Evolutionary conservation across 2,113 vertebrate genomes (phyloP).

Genomic region (Phoxinus phoxinus): DNA sequence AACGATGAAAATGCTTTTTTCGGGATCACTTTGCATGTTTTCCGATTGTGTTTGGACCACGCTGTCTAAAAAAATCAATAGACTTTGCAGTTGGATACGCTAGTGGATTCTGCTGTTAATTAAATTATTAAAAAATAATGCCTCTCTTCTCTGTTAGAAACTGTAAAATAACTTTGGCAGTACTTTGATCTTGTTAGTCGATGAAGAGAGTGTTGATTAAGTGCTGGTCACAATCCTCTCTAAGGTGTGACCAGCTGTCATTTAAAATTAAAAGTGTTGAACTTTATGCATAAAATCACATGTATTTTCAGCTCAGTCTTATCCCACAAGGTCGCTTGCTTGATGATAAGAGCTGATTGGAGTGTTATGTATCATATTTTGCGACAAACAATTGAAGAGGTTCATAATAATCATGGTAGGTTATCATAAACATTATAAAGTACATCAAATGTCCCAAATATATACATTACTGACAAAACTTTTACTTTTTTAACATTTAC

Average conservation of each 20-base stretch:
- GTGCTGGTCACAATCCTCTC: slow-evolving; percentile 4
- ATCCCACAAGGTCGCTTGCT: neutral
- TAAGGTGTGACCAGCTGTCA: slow-evolving; percentile 17
- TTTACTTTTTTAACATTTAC: neutral
- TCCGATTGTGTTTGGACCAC: neutral
- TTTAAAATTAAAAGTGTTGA: slow-evolving; percentile 15
- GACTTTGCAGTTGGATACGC: neutral
- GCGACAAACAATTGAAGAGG: neutral
- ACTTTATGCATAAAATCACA: neutral
- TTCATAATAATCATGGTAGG: neutral
- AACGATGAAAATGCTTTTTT: neutral
- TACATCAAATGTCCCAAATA: neutral
- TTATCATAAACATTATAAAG: neutral
- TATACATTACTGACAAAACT: neutral
- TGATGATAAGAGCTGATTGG: slow-evolving; percentile 18
- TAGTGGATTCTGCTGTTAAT: neutral
- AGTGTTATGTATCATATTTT: neutral
- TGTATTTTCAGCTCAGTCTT: neutral
- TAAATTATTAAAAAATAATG: neutral
- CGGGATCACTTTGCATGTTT: neutral
- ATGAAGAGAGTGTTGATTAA: slow-evolving; percentile 39
- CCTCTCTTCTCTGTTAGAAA: neutral
- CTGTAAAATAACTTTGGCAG: neutral
- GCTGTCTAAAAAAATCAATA: neutral
- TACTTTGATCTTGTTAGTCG: slow-evolving; percentile 9